A percentile compares a stretch with the other conserved stretches of the same genome.
phyloP scores from a whole-genome alignment of 2,888 invertebrate species.

The Imbricaverruca yamaguchii region DNA sequence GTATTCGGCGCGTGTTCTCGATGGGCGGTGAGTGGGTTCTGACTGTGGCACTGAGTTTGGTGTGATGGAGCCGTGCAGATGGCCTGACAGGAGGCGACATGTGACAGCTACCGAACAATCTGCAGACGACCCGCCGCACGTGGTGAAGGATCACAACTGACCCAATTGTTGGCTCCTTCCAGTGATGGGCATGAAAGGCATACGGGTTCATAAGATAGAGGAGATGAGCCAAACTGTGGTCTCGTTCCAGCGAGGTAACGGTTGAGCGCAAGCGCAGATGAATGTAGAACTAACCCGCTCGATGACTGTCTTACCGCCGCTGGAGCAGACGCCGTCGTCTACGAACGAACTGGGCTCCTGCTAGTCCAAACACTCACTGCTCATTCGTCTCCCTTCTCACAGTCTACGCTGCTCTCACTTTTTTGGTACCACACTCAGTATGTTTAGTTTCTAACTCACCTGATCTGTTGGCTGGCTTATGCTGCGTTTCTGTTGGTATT shows the following conservation, averaged over 20 bases:
- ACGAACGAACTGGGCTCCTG: neutral
- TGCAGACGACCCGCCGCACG: too few species aligned
- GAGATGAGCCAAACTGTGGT: constrained; percentile 97
- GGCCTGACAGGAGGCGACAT: neutral
- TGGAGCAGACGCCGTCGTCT: neutral
- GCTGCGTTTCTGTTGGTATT: too few species aligned
- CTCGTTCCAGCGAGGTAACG: constrained; percentile 96
- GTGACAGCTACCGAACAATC: too few species aligned
- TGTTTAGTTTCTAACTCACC: too few species aligned
- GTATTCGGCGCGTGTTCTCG: too few species aligned
- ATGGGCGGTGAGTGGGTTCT: too few species aligned
- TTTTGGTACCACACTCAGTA: too few species aligned
- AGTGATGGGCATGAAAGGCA: constrained; percentile 99
- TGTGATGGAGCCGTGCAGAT: neutral
- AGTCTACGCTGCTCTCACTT: too few species aligned
- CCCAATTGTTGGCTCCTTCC: constrained; percentile 34
- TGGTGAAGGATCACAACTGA: neutral
- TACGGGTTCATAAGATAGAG: constrained; percentile 97
- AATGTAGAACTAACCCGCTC: neutral
- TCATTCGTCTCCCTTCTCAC: too few species aligned
- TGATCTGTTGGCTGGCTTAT: too few species aligned
- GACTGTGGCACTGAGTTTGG: too few species aligned
- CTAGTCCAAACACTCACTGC: too few species aligned
- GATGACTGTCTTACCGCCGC: neutral
- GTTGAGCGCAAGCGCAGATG: neutral